Percentiles rank a stretch among this genome's conserved stretches.
phyloP scores from a whole-genome alignment of 2,888 invertebrate genomes.

The Carabus problematicus region DNA sequence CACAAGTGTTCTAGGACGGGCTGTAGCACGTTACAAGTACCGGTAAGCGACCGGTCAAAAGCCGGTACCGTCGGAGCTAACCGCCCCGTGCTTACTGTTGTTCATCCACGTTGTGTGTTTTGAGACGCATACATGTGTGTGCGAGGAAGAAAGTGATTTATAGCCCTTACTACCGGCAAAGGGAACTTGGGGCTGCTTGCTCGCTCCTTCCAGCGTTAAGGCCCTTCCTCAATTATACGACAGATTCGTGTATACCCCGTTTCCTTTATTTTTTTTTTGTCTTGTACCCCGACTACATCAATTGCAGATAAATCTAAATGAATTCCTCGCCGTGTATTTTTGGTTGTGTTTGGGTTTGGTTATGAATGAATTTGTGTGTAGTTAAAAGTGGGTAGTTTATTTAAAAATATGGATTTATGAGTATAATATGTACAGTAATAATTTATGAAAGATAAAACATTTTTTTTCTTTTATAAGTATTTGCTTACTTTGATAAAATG shows the following conservation, averaged over 20 bases:
- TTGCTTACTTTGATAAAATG: no score
- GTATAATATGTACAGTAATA: no score
- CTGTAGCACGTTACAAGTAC: slow-evolving; percentile 1
- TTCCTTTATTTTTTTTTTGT: slow-evolving; percentile 10
- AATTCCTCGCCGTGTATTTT: no score
- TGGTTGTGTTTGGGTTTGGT: no score
- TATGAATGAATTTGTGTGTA: no score
- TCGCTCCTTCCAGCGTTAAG: neutral
- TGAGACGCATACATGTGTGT: slow-evolving; percentile 8
- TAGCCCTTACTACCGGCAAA: slow-evolving; percentile 24
- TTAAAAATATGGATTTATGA: no score
- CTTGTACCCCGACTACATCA: slow-evolving; percentile 27
- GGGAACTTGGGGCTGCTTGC: slow-evolving; percentile 7
- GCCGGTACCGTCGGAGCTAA: slow-evolving; percentile 17
- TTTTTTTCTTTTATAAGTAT: no score
- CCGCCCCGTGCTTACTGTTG: slow-evolving; percentile 13
- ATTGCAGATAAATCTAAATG: slow-evolving; percentile 29
- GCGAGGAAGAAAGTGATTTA: slow-evolving; percentile 30
- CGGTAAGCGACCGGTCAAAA: slow-evolving; percentile 14
- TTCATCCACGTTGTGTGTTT: slow-evolving; percentile 8
- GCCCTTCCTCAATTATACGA: slow-evolving; percentile 39
- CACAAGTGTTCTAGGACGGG: neutral
- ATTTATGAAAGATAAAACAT: no score
- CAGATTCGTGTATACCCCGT: slow-evolving; percentile 23
- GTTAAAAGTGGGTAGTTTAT: no score